Conservation (phyloP, 2,888 invertebrate genomes). For the Eupithecia subfuscata region DNA sequence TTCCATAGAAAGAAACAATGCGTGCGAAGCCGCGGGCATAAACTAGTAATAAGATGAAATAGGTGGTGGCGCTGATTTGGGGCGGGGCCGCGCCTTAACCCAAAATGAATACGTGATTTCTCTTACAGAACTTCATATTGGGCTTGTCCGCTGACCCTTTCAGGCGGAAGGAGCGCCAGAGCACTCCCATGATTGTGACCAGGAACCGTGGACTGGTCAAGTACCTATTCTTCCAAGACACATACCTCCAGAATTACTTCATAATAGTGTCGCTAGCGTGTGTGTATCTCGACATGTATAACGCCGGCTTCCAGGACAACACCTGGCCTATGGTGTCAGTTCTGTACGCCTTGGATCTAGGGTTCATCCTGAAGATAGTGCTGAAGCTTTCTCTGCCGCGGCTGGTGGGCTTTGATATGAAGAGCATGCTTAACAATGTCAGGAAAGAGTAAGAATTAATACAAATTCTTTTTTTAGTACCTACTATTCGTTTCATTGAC, state of each 20-base stretch:
- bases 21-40: too few relatives aligned
- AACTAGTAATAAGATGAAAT: too few relatives aligned
- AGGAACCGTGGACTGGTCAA: constrained; percentile 46
- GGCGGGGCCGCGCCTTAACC: too few relatives aligned
- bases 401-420: constrained; percentile 46
- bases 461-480: neutral
- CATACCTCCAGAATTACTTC: constrained; percentile 57
- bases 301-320: constrained; percentile 69
- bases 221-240: constrained; percentile 54
- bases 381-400: constrained; percentile 55
- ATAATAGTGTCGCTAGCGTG: constrained; percentile 60
- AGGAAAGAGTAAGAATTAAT: constrained; percentile 51
- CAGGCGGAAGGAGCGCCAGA: constrained; percentile 36
- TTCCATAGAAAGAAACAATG: too few relatives aligned
- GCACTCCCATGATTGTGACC: constrained; percentile 29
- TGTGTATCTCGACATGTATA: constrained; percentile 65
- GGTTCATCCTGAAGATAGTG: constrained; percentile 63
- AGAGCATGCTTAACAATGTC: constrained; percentile 47
- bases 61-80: too few relatives aligned
- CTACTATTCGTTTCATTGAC: too few relatives aligned
- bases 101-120: neutral
- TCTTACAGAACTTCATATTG: constrained; percentile 57
- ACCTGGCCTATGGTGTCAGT: constrained; percentile 48
- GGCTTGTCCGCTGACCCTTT: constrained; percentile 44
- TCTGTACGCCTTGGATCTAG: constrained; percentile 63